phyloP scores from a whole-genome alignment of 2,113 vertebrate species.

The Illadopsis cleaveri region DNA sequence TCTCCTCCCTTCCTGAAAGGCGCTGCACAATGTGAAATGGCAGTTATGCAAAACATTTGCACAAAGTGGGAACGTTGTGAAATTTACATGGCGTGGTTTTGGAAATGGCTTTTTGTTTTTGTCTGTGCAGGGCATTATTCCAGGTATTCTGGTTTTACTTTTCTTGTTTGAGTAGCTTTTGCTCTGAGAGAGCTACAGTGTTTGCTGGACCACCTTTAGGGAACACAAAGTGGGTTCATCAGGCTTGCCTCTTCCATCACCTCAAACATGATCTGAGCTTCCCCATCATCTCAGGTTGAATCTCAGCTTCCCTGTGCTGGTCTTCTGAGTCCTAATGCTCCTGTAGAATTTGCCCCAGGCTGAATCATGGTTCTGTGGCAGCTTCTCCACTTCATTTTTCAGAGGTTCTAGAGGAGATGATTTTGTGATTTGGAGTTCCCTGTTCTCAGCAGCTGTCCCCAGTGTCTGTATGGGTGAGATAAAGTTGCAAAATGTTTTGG shows the following conservation, averaged over 20 bases:
- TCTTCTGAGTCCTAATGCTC: neutral
- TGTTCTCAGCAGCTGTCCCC: neutral
- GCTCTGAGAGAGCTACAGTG: neutral
- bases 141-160: neutral
- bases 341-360: neutral
- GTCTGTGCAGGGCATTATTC: neutral
- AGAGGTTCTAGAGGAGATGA: neutral
- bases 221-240: neutral
- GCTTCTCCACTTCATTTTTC: neutral
- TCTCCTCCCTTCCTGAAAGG: neutral
- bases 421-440: neutral
- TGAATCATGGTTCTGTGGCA: neutral
- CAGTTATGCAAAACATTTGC: neutral
- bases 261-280: neutral
- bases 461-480: neutral
- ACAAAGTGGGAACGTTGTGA: neutral
- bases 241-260: neutral
- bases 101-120: neutral
- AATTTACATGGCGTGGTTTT: neutral
- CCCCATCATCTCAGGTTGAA: neutral
- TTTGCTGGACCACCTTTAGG: neutral
- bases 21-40: rapidly evolving
- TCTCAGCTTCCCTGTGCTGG: neutral
- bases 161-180: neutral
- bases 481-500: neutral